phyloP scores from a whole-genome alignment of 2,797 vertebrate genomes.

The Poecilia velifera region DNA sequence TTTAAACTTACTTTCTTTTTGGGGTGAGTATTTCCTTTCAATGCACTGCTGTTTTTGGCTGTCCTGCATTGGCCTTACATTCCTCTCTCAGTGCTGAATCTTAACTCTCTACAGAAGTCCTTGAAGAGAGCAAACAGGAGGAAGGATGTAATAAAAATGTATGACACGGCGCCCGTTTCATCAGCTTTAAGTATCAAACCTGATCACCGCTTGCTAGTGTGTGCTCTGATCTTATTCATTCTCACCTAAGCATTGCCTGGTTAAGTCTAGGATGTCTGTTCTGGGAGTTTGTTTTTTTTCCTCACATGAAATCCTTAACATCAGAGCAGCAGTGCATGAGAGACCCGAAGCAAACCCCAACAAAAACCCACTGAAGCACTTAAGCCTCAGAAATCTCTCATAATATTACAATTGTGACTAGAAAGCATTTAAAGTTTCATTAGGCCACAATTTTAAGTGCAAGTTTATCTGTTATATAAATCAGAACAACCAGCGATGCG shows the following conservation, averaged over 20 bases:
- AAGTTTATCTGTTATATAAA: slow-evolving; percentile 4
- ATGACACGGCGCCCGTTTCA: not conserved
- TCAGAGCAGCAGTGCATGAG: not conserved
- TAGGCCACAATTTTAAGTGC: not conserved
- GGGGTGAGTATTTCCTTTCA: slow-evolving; percentile 5
- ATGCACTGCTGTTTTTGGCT: not conserved
- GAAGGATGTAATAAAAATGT: not conserved
- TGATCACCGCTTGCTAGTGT: not conserved
- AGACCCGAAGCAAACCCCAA: not conserved
- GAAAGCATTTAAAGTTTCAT: not conserved
- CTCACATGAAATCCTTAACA: not conserved
- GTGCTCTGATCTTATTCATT: slow-evolving; percentile 1
- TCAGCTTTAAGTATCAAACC: not conserved
- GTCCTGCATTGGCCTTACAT: not conserved
- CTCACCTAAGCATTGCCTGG: not conserved
- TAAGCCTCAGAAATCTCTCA: not conserved
- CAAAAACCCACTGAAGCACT: not conserved
- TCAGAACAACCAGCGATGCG: slow-evolving; percentile 24
- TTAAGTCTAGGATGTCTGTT: not conserved
- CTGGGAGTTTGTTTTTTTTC: not conserved
- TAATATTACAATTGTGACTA: not conserved
- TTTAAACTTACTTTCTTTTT: not conserved
- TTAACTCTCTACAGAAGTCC: not conserved
- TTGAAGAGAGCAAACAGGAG: not conserved
- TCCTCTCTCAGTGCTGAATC: not conserved